Evolutionary conservation across 2,888 invertebrate genomes (phyloP).

Genomic region (Tanypteryx hageni): DNA sequence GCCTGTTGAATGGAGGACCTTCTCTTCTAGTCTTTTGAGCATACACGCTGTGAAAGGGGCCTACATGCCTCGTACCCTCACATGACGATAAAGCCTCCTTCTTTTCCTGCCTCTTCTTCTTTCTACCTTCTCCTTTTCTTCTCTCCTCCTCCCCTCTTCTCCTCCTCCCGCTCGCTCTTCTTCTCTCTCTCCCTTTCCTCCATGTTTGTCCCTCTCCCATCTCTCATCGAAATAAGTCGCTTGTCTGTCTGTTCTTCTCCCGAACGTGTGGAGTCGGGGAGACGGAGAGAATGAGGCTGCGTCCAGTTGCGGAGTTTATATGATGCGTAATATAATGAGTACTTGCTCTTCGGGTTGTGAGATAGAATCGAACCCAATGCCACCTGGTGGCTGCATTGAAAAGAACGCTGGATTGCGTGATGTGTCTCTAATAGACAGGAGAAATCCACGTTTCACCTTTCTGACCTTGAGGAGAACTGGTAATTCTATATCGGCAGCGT

Average conservation of each 20-base stretch:
- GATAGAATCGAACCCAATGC: neutral
- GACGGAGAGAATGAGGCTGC: neutral
- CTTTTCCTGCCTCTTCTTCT: neutral
- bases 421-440: too few species aligned
- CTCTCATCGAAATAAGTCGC: constrained; percentile 3
- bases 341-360: neutral
- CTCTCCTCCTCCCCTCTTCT: neutral
- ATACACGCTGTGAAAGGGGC: constrained; percentile 19
- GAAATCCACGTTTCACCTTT: too few species aligned
- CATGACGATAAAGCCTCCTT: constrained; percentile 22
- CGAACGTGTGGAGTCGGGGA: neutral
- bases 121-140: neutral
- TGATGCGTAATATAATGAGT: neutral
- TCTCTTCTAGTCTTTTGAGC: constrained; percentile 24
- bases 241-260: constrained; percentile 21
- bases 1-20: constrained; percentile 6
- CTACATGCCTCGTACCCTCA: constrained; percentile 17
- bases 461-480: too few species aligned
- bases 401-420: neutral
- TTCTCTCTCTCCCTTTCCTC: neutral
- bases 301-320: neutral
- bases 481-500: too few species aligned
- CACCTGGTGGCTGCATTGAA: neutral
- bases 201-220: neutral
- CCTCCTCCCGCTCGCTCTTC: neutral